A percentile compares a stretch with the other conserved stretches of the same genome.
Evolutionary conservation across 2,113 vertebrate genomes (phyloP).

Genomic region (Prinia subflava): DNA sequence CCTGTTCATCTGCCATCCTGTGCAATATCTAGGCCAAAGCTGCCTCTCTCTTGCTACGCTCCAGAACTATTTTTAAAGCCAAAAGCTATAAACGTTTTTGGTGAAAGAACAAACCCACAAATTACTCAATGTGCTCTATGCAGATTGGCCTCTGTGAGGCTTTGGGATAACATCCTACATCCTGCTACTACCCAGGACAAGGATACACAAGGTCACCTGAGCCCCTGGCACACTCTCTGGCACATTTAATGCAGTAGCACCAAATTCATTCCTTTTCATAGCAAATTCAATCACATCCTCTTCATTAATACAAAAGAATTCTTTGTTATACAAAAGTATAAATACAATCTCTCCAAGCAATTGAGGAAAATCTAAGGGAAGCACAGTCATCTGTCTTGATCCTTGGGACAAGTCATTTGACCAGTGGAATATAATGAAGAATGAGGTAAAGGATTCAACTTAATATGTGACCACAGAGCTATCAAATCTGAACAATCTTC

Average conservation of each 20-base stretch:
- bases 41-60: conserved; percentile 69
- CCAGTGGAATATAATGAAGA: background rate
- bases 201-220: conserved; percentile 72
- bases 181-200: conserved; percentile 76
- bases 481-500: background rate
- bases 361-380: background rate
- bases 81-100: conserved; percentile 85
- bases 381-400: background rate
- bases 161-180: conserved; percentile 48
- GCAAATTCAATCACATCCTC: background rate
- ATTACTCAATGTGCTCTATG: conserved; percentile 80
- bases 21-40: conserved; percentile 69
- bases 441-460: background rate
- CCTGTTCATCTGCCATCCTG: conserved; percentile 78
- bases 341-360: background rate
- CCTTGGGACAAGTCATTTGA: background rate
- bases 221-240: background rate
- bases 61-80: conserved; percentile 79
- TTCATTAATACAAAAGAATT: background rate
- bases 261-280: background rate
- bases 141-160: conserved; percentile 63
- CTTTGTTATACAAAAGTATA: background rate
- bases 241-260: background rate
- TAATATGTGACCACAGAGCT: background rate
- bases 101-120: conserved; percentile 81